Evolutionary conservation across 2,888 invertebrate genomes (phyloP), one percentile per base, ranked within the genome.

Genomic region (Apodemia zela): DNA sequence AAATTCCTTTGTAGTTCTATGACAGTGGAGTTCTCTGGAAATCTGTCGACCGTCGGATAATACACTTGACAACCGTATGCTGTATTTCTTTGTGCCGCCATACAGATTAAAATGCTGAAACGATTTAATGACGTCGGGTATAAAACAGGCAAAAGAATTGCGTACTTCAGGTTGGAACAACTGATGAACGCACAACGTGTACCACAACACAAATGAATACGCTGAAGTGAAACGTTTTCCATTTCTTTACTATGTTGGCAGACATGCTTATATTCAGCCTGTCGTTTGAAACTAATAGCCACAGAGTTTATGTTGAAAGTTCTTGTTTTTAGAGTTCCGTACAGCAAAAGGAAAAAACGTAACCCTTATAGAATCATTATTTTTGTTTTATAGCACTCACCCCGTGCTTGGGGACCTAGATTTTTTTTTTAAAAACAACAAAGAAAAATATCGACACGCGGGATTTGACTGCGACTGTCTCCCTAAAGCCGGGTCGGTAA

Each of bases 61-160:
- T 63, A 66, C 65, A 67, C 66, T 63, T 65, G 66, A 67, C 64
- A 68, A 65, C 61, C 59, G 61, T 59, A 33, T 42, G 54, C 38
- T 45, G 45, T 21, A 35, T 47, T 63, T 63, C 59, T 59, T 59
- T 63, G 61, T 63, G 57, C 60, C 47, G 18, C 60, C 33, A 35
- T 38, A 18, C 59, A 59, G 33, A 59, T 59, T 59, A 42, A 59
- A 59, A 57, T 57, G 54, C 54, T 57, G 54, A 57, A 57, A 57
- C 25, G 54, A 57, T 57, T 57, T 57, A 57, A 57, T 57, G 54
- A 57, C 54, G 54, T 57, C 54, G 54, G 54, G 15, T 25, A 29
- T 25, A 57, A 57, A 57, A 29, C 54, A 29, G 7, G 29, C 29
- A 54, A 54, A 54, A 54, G 25, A 54, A 25, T 54, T 54, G 51